phyloP scores from a whole-genome alignment of 2,113 vertebrate species.

The Formicarius rufipectus region DNA sequence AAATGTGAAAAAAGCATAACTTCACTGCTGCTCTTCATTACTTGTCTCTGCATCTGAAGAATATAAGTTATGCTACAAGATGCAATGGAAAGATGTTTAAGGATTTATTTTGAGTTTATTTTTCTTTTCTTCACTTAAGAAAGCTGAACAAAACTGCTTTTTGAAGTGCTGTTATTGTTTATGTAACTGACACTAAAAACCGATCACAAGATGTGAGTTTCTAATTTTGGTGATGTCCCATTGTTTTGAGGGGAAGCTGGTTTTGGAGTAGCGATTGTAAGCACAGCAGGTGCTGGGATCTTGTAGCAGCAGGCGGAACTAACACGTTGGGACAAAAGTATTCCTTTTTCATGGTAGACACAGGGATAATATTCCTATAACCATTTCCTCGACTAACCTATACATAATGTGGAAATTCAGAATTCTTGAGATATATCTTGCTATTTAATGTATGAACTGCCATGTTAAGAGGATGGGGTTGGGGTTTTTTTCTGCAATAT shows the following conservation, averaged over 20 bases:
- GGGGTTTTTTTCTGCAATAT: neutral
- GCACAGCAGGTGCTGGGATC: slow-evolving; percentile 33
- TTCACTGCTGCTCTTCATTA: neutral
- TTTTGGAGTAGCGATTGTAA: slow-evolving; percentile 38
- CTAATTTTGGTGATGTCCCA: slow-evolving; percentile 50
- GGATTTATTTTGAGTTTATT: neutral
- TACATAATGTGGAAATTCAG: neutral
- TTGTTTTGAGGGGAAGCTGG: slow-evolving; percentile 43
- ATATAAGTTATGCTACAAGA: neutral
- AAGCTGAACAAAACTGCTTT: neutral
- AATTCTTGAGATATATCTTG: neutral
- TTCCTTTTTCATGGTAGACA: neutral
- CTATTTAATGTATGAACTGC: neutral
- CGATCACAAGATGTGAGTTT: slow-evolving; percentile 33
- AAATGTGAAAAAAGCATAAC: neutral
- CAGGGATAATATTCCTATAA: neutral
- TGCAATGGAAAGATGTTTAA: neutral
- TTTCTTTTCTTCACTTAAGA: neutral
- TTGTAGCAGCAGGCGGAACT: neutral
- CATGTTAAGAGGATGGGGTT: neutral
- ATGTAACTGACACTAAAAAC: slow-evolving; percentile 15
- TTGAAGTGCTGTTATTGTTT: slow-evolving; percentile 33
- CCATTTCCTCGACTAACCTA: neutral
- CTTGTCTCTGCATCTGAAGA: neutral
- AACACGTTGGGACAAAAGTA: slow-evolving; percentile 13